Conservation (phyloP, 2,888 invertebrate genomes). For the Choristoneura rosaceana region DNA sequence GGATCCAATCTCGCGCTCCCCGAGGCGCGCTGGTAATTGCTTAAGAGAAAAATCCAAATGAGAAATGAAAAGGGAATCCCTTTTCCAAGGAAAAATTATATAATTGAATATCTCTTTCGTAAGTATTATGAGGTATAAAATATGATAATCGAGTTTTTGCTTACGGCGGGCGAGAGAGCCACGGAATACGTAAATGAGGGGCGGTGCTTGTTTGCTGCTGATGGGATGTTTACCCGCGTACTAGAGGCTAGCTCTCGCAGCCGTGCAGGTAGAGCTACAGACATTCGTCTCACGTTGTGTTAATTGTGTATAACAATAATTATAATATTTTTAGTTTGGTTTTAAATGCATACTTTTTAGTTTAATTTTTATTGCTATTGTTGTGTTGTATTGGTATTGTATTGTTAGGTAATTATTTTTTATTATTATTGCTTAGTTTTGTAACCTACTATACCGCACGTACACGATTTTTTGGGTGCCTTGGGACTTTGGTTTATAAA, state of each 20-base stretch:
- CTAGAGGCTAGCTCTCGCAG: not conserved
- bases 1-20: constrained; percentile 74
- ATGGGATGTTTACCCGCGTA: constrained; percentile 9
- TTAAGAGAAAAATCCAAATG: constrained; percentile 86
- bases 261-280: not conserved
- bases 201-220: constrained; percentile 30
- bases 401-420: no score
- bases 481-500: no score
- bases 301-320: no score
- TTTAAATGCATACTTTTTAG: not conserved
- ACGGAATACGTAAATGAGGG: constrained; percentile 41
- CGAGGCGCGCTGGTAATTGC: constrained; percentile 79
- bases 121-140: constrained; percentile 85
- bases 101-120: constrained; percentile 84
- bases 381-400: no score
- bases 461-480: no score
- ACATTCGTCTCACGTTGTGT: not conserved
- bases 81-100: constrained; percentile 84
- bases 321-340: no score
- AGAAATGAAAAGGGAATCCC: constrained; percentile 85
- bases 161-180: constrained; percentile 66
- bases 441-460: no score
- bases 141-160: constrained; percentile 84
- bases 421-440: no score
- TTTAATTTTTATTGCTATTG: no score